Base-by-base conservation (phyloP, 2,888 invertebrate genomes). In the Aquatica leii region DNA sequence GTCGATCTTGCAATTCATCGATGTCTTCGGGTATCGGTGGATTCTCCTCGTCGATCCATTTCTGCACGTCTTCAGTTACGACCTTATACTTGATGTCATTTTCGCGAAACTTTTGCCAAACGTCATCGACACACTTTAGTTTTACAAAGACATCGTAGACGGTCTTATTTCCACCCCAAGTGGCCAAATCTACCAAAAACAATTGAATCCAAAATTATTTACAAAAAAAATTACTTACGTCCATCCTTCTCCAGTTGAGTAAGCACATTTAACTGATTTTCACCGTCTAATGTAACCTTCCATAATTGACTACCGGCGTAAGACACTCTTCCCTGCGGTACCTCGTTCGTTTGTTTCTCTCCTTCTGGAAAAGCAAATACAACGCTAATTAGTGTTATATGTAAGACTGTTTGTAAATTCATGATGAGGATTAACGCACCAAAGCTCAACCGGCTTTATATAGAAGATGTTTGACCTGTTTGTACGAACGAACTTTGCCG, bases 251-350 rank as follows among this genome's bases (percentile, higher is more conserved):
- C 84, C 53, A 89, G 79, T 68, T 84, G 83, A 40, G 82, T 78
- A 60, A 88, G 80, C 75, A 80, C 81, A 75, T 77, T 84, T 76
- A 82, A 84, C 69, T 85, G 86, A 75, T 81, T 84, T 67, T 84
- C 83, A 35, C 82, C 82, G 50, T 84, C 82, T 11, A 85, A 83
- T 4, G 79, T 80, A 6, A 92, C 88, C 75, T 91, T 86, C 90
- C 92, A 91, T 12, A 93, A 80, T 81, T 94, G 93, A 14, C 90
- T 88, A 1, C 93, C 93, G 51, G 87, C 85, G 78, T 93, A 94
- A 53, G 87, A 86, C 43, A 91, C 84, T 63, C 72, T 73, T 8
- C 35, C 53, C 31, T 53, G 43, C 6, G 50, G 51, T 20, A 14
- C 21, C 2, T 49, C 50, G 9, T 20, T 12, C n/a, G n/a, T n/a